phyloP scores from a whole-genome alignment of 2,888 invertebrate species.

The Bombylius discolor region DNA sequence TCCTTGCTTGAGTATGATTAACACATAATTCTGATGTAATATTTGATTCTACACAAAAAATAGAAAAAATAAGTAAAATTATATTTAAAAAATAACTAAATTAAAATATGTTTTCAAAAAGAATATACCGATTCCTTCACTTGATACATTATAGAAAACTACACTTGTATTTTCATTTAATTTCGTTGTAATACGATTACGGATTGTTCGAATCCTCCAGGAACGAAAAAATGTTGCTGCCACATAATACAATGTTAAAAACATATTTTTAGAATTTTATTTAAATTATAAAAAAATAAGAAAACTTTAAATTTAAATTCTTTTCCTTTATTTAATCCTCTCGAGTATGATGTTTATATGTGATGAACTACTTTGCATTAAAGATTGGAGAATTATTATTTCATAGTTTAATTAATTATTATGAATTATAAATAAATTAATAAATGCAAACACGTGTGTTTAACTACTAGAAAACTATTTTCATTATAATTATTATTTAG shows the following conservation, averaged over 20 bases:
- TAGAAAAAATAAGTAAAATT: background rate
- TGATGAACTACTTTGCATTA: no score
- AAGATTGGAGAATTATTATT: no score
- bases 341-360: no score
- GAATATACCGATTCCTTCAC: slow-evolving; percentile 29
- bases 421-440: no score
- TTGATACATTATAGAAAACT: slow-evolving; percentile 46
- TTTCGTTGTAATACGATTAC: slow-evolving; percentile 51
- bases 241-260: slow-evolving; percentile 71
- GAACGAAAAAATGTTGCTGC: slow-evolving; percentile 72
- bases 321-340: no score
- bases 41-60: slow-evolving; percentile 21
- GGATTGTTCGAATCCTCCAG: slow-evolving; percentile 59
- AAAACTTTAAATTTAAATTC: no score
- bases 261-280: slow-evolving; percentile 37
- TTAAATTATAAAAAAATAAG: no score
- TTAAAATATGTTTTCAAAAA: background rate
- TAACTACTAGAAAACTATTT: no score
- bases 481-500: no score
- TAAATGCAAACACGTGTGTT: no score
- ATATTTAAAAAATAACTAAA: background rate
- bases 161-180: slow-evolving; percentile 45
- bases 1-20: slow-evolving; percentile 31
- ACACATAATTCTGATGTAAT: slow-evolving; percentile 33
- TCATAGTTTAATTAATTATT: no score